Conservation (phyloP, 1,140 invertebrate species). For the Drosophila dunni region DNA sequence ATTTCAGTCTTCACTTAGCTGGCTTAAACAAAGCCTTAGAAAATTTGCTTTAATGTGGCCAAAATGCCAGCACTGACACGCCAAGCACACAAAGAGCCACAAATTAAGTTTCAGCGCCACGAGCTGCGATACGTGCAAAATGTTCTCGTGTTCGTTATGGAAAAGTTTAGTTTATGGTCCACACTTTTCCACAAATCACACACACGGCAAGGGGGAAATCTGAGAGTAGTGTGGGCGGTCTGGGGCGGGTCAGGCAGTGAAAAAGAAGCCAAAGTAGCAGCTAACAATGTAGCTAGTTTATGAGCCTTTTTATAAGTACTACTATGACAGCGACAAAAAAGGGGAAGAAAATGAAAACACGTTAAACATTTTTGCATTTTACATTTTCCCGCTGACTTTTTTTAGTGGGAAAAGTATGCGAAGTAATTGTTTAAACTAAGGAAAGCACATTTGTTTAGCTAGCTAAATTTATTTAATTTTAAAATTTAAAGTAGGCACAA, state of each 20-base stretch:
- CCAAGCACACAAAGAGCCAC: constrained; percentile 52
- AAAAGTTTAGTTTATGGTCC: constrained; percentile 53
- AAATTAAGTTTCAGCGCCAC: constrained; percentile 53
- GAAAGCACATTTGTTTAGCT: no score
- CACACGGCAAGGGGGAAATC: constrained; percentile 1
- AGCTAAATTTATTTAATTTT: no score
- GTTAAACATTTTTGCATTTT: constrained; percentile 59
- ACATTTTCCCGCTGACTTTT: constrained; percentile 28
- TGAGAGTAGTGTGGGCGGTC: not conserved
- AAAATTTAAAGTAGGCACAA: no score
- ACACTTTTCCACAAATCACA: constrained; percentile 35
- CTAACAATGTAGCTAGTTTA: constrained; percentile 62
- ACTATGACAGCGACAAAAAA: not conserved
- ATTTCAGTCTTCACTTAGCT: constrained; percentile 9
- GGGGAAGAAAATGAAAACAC: constrained; percentile 31
- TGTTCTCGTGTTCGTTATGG: constrained; percentile 29
- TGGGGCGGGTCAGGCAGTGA: constrained; percentile 13
- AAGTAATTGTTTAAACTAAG: no score
- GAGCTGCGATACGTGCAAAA: constrained; percentile 31
- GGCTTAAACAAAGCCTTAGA: not conserved
- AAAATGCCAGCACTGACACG: constrained; percentile 31
- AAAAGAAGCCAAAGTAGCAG: constrained; percentile 35
- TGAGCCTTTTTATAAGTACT: constrained; percentile 30
- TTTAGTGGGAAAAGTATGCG: no score
- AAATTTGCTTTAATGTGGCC: constrained; percentile 14